A percentile compares a stretch with the other conserved stretches of the same genome.
Evolutionary conservation across 92 coral and sea anemone species (phyloP).

Genomic region (Umimayanthus chanpuru): DNA sequence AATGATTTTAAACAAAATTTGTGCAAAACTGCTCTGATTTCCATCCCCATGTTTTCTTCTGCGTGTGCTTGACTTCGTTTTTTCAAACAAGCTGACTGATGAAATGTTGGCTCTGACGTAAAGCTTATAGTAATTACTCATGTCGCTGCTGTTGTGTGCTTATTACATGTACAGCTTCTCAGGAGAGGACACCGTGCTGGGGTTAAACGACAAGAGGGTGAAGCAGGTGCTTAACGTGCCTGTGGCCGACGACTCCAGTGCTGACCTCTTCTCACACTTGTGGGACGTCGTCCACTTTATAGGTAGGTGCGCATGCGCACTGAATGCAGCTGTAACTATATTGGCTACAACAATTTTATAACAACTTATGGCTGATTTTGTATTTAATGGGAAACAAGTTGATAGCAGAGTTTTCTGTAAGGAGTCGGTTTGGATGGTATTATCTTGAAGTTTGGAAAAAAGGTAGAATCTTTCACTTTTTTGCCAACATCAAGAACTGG

Average conservation of each 20-base stretch:
- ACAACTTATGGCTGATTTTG: too few species aligned
- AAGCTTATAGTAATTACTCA: too few species aligned
- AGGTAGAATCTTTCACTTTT: too few species aligned
- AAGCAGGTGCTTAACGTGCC: constrained; percentile 66
- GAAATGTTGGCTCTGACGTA: not conserved
- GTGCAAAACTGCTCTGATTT: too few species aligned
- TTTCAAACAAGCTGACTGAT: too few species aligned
- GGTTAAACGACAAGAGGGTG: constrained; percentile 67
- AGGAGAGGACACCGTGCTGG: constrained; percentile 58
- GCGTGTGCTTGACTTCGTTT: too few species aligned
- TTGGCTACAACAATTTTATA: too few species aligned
- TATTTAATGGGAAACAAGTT: not conserved
- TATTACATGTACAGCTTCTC: constrained; percentile 66
- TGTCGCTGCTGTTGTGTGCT: not conserved
- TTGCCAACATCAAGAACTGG: too few species aligned
- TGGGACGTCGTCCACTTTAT: constrained; percentile 74
- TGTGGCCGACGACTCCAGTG: constrained; percentile 71
- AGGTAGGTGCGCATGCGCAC: constrained; percentile 51
- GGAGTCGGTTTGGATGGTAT: not conserved
- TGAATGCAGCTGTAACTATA: not conserved
- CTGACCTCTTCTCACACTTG: constrained; percentile 75
- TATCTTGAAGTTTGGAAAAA: too few species aligned
- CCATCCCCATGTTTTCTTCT: too few species aligned
- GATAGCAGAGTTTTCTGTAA: not conserved
- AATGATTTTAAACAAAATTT: too few species aligned